Percentiles rank a stretch among this genome's conserved stretches.
These are phyloP conservation scores for Antennarius maculatus DNA, from an alignment of 2,797 vertebrate species.

Conservation along the genomic window DNA sequence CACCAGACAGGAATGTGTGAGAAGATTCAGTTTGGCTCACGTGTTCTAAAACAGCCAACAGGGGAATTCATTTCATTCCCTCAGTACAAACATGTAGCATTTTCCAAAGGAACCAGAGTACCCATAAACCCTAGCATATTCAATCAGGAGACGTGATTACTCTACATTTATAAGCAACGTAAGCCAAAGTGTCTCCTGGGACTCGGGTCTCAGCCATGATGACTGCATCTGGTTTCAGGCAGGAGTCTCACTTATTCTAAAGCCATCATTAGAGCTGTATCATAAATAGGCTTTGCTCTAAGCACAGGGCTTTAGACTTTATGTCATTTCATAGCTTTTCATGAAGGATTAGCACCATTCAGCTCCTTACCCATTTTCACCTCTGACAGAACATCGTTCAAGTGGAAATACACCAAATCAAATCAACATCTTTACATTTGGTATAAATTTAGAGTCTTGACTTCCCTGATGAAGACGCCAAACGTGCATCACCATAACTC, in stretches of 20 bases:
- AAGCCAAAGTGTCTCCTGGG: conserved; percentile 52
- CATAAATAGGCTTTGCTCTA: conserved; percentile 27
- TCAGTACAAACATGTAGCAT: conserved; percentile 37
- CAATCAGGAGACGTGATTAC: conserved; percentile 44
- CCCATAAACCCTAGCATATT: conserved; percentile 25
- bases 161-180: conserved; percentile 50
- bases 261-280: conserved; percentile 27
- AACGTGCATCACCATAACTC: conserved; percentile 10
- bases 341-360: conserved; percentile 10
- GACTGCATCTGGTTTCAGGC: conserved; percentile 46
- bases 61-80: conserved; percentile 49
- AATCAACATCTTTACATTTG: conserved; percentile 2
- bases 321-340: not conserved
- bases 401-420: too few species aligned
- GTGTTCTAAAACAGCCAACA: conserved; percentile 36
- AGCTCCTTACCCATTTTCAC: not conserved
- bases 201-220: conserved; percentile 26
- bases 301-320: not conserved
- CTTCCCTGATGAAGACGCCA: conserved; percentile 3
- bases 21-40: conserved; percentile 36
- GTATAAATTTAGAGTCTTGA: conserved; percentile 2
- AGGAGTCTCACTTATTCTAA: conserved; percentile 19
- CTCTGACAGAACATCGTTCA: too few species aligned
- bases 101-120: conserved; percentile 33
- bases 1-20: conserved; percentile 53